Base-by-base conservation (phyloP, 2,797 vertebrate genomes). In the Mus caroli region DNA sequence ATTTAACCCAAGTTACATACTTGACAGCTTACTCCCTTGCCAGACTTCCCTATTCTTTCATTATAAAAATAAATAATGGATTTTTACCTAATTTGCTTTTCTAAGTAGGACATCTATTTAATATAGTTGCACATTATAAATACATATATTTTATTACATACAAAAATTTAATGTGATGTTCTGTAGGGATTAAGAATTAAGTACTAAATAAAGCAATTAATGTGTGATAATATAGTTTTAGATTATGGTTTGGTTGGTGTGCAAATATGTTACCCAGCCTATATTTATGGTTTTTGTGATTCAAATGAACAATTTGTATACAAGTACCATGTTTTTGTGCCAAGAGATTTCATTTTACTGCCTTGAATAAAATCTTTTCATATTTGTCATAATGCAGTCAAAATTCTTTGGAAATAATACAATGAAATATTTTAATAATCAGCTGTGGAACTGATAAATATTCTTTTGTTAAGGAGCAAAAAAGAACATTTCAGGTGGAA, bases 391-490 rank as follows among this genome's bases (percentile, higher is more conserved):
- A 91, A 83, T 60, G 54, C 15, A 82, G 82, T 96, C 67, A 91
- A 93, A 93, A 85, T 93, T 93, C 58, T 89, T 94, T 93, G 50
- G 80, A 40, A 96, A 90, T 94, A 87, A 64, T 76, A 62, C 83
- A 97, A 62, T 90, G 24, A 83, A 90, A 67, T 87, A 13, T 91
- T 93, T 88, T 40, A 94, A 92, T 88, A 96, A 62, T 90, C 46
- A 88, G 20, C 31, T 77, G 8, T 50, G 37, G 26, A 92, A 92
- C 22, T 94, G 78, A 83, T 3, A 85, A 89, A 88, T 64, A 93
- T 58, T 96, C 69, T 98, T 97, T 90, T 98, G 83, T 83, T 97
- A 94, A 93, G 95, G 37, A 88, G 71, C 77, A 96, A 97, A 95
- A 94, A 52, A 86, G 50, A 85, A 90, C 96, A 86, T 96, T 96